phyloP scores from a whole-genome alignment of 2,113 vertebrate species.

The Cavia aperea region DNA sequence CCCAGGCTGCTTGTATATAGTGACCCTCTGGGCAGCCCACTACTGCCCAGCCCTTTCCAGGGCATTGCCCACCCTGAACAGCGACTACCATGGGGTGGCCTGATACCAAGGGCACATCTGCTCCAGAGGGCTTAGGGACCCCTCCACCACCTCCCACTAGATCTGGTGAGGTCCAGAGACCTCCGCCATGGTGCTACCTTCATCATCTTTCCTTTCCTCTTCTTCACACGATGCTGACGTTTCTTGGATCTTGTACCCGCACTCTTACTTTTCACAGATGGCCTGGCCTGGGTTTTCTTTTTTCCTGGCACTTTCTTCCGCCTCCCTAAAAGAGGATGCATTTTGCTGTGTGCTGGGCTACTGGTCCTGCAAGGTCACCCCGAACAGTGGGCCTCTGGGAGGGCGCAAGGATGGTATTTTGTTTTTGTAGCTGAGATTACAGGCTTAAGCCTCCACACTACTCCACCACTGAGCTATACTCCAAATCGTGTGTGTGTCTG shows the following conservation, averaged over 20 bases:
- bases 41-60: background rate
- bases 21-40: too few relatives aligned
- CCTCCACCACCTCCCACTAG: fast-evolving
- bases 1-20: fast-evolving
- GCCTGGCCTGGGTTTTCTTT: constrained; percentile 71
- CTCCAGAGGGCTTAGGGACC: background rate
- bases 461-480: background rate
- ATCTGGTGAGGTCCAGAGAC: fast-evolving
- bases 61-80: fast-evolving
- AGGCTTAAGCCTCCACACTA: background rate
- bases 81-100: background rate
- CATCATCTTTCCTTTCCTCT: constrained; percentile 73
- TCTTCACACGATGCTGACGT: constrained; percentile 77
- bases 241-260: constrained; percentile 71
- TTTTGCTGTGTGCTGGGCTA: fast-evolving
- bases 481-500: background rate
- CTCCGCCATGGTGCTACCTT: constrained; percentile 60
- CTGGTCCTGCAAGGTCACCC: too few relatives aligned
- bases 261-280: constrained; percentile 67
- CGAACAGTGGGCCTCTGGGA: background rate
- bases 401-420: background rate
- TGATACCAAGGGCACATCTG: fast-evolving
- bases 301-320: constrained; percentile 76
- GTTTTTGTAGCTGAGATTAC: background rate
- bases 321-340: constrained; percentile 72